Evolutionary conservation across 2,797 vertebrate genomes (phyloP).

Genomic region (Xenentodon cancila): DNA sequence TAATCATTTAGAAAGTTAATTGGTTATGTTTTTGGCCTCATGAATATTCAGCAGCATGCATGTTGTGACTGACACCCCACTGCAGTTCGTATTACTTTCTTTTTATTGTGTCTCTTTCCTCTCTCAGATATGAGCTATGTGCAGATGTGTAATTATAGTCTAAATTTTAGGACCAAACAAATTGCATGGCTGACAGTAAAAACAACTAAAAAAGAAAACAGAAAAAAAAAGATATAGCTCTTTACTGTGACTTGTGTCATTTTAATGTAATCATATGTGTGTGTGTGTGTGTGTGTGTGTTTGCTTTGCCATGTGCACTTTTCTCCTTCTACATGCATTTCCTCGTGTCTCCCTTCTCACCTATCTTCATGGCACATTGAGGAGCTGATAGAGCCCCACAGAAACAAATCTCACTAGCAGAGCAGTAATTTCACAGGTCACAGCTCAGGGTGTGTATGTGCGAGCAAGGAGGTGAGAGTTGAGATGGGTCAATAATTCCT

Average conservation of each 20-base stretch:
- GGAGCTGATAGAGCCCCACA: conserved; percentile 75
- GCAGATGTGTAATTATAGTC: conserved; percentile 57
- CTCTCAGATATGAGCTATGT: conserved; percentile 12
- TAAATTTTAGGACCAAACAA: conserved; percentile 18
- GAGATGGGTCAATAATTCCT: conserved; percentile 80
- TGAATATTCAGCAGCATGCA: conserved; percentile 81
- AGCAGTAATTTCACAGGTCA: conserved; percentile 84
- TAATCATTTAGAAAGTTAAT: conserved; percentile 84
- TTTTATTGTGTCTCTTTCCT: conserved; percentile 25
- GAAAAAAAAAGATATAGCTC: conserved; percentile 9
- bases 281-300: neutral
- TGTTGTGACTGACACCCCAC: conserved; percentile 68
- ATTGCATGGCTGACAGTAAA: conserved; percentile 16
- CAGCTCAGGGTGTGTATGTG: conserved; percentile 68
- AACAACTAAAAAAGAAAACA: conserved; percentile 19
- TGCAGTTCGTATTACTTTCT: conserved; percentile 66
- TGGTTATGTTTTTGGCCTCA: conserved; percentile 79
- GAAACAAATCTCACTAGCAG: conserved; percentile 75
- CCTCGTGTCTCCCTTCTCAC: conserved; percentile 50
- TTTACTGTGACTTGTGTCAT: conserved; percentile 16
- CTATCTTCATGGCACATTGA: conserved; percentile 75
- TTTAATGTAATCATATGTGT: conserved; percentile 25
- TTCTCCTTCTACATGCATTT: conserved; percentile 17
- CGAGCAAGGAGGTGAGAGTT: conserved; percentile 64
- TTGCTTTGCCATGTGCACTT: conserved; percentile 10